These are phyloP conservation scores for Molossus molossus DNA, from an alignment of 2,797 vertebrate genomes.

Conservation along the genomic window DNA sequence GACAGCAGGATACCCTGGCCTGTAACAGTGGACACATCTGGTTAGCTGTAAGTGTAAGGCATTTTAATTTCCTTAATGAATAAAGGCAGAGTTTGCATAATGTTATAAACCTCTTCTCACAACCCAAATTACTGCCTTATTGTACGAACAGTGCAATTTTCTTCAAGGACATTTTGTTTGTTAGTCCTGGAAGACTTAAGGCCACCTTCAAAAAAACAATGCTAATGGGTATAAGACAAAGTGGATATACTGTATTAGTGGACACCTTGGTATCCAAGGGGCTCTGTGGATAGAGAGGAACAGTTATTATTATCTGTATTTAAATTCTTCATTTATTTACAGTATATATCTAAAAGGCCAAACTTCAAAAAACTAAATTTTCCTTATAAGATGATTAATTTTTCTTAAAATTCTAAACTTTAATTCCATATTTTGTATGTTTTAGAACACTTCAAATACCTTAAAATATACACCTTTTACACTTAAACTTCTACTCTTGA, in stretches of 20 bases:
- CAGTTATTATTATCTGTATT: not conserved
- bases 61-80: slow-evolving; percentile 18
- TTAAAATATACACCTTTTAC: not conserved
- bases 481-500: not conserved
- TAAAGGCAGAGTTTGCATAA: not conserved
- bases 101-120: not conserved
- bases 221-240: not conserved
- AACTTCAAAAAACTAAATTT: not conserved
- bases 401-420: not conserved
- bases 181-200: slow-evolving; percentile 33
- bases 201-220: not conserved
- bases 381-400: not conserved
- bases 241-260: not conserved
- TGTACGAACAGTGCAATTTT: not conserved
- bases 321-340: not conserved
- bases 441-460: slow-evolving; percentile 22
- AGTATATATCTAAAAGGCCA: not conserved
- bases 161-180: not conserved
- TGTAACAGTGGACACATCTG: not conserved
- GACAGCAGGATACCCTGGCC: not conserved
- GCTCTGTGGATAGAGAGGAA: not conserved
- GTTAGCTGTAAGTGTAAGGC: not conserved
- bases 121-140: not conserved
- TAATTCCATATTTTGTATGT: not conserved
- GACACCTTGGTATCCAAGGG: not conserved